Evolutionary conservation across 1,140 invertebrate genomes (phyloP), one percentile per base, ranked within the genome.

Genomic region (Nylanderia fulva): DNA sequence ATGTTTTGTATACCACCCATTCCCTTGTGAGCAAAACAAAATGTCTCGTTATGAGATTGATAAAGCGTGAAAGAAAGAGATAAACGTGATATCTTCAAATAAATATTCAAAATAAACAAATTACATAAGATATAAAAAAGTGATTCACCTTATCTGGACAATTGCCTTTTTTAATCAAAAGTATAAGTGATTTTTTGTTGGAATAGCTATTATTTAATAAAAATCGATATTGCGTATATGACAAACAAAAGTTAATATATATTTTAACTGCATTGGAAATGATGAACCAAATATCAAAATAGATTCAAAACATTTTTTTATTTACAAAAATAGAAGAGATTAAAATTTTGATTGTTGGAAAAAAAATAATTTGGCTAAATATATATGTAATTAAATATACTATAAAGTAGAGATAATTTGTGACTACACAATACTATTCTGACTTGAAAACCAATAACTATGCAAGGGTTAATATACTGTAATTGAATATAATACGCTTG

Each of bases 11-110:
- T 42, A 42, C n/a, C 48, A 56, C 66, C 64, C 52, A 72, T 74
- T 45, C 33, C 64, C 76, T 83, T 74, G 72, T 85, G 84, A 88
- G 85, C 68, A 76, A 92, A 92, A 94, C 91, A 92, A 91, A 94
- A 93, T 93, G 88, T 87, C 90, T 91, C 90, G 86, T 89, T 89
- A 88, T 80, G 88, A 77, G 18, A 80, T 29, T 86, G 48, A 83
- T 60, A n/a, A 61, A 84, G 56, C 42, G 21, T 76, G 58, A 39
- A 74, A 76, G 15, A 33, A 74, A 76, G 21, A 24, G 27, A 48
- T 13, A 48, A 76, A n/a, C 71, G 80, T 76, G 58, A 84, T 76
- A 75, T 52, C 60, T 56, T 82, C 52, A 71, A 82, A 58, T 21
- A 82, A 71, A 82, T 68, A 58, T 79, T 75, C 29, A 87, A 83